These are phyloP conservation scores for Leuctra nigra DNA, from an alignment of 2,888 invertebrate genomes.

Conservation along the genomic window DNA sequence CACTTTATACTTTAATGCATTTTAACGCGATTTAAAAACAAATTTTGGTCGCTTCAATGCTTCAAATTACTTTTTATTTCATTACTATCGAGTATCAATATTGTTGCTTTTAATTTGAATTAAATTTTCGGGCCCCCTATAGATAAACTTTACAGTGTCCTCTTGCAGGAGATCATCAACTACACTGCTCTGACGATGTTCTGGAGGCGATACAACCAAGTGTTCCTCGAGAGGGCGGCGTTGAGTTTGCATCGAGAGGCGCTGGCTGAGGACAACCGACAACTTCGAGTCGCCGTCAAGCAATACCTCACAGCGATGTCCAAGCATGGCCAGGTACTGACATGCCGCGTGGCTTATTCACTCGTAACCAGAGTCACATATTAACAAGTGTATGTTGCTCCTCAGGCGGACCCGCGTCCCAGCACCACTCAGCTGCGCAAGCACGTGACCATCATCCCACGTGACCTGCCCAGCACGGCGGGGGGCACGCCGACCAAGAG, in stretches of 20 bases:
- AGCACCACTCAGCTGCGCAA: not conserved
- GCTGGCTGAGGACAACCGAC: constrained; percentile 53
- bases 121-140: not conserved
- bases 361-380: too few species aligned
- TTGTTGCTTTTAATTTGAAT: too few species aligned
- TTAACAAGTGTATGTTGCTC: too few species aligned
- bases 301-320: constrained; percentile 51
- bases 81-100: too few species aligned
- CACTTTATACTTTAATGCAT: too few species aligned
- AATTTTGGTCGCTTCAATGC: too few species aligned
- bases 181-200: constrained; percentile 58
- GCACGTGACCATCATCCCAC: not conserved
- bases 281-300: constrained; percentile 53
- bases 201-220: constrained; percentile 55
- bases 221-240: constrained; percentile 47
- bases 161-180: constrained; percentile 4
- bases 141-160: not conserved
- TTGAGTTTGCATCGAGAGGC: constrained; percentile 39
- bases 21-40: too few species aligned
- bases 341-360: too few species aligned
- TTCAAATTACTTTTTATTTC: too few species aligned
- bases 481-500: not conserved
- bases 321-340: constrained; percentile 15
- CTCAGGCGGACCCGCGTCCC: not conserved
- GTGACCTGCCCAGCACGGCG: too few species aligned